A percentile compares a stretch with the other conserved stretches of the same genome.
phyloP scores from a whole-genome alignment of 2,797 vertebrate species.

The Paratrypauchen microcephalus region DNA sequence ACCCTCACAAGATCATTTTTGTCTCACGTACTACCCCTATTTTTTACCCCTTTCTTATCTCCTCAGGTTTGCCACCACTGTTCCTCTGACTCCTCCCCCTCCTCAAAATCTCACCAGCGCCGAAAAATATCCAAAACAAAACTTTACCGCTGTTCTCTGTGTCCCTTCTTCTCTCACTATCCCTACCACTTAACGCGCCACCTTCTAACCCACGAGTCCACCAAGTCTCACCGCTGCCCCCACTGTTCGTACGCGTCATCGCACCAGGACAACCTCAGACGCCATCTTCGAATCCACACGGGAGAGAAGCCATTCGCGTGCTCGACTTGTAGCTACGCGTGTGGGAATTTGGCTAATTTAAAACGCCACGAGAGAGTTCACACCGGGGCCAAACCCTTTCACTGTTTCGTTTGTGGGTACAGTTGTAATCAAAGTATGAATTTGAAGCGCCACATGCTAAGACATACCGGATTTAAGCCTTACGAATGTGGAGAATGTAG shows the following conservation, averaged over 20 bases:
- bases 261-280: slow-evolving; percentile 94
- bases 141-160: slow-evolving; percentile 86
- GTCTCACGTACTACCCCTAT: no score
- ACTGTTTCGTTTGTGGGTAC: slow-evolving; percentile 91
- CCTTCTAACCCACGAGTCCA: slow-evolving; percentile 91
- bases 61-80: slow-evolving; percentile 82
- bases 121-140: slow-evolving; percentile 71
- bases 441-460: slow-evolving; percentile 95
- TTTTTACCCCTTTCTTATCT: not conserved
- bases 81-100: slow-evolving; percentile 57
- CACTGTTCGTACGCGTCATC: slow-evolving; percentile 91
- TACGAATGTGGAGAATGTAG: slow-evolving; percentile 86
- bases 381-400: slow-evolving; percentile 95
- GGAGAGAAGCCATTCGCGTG: slow-evolving; percentile 97
- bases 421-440: slow-evolving; percentile 99
- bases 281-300: slow-evolving; percentile 91
- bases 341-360: slow-evolving; percentile 94
- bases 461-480: slow-evolving; percentile 93
- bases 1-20: no score
- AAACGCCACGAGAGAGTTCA: slow-evolving; percentile 95
- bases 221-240: slow-evolving; percentile 90
- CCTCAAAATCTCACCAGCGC: slow-evolving; percentile 22
- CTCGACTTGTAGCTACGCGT: slow-evolving; percentile 89
- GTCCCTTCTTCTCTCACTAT: slow-evolving; percentile 89
- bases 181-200: slow-evolving; percentile 94